Conservation (phyloP, 2,113 vertebrate genomes). For the Taxidea taxus region DNA sequence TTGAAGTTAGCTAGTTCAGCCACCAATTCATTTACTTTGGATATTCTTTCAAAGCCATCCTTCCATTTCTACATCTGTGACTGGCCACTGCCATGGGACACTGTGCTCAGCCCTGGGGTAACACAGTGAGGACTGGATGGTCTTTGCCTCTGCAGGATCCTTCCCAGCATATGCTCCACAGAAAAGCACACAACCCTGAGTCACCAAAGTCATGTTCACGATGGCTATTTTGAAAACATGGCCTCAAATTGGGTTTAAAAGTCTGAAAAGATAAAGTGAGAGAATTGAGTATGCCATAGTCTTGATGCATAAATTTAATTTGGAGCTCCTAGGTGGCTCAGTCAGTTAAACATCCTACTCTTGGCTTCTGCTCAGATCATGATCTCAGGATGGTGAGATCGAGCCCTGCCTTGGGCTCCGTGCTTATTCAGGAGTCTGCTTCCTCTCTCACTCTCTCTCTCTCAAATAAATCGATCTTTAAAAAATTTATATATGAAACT, state of each 20-base stretch:
- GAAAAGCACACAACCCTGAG: background rate
- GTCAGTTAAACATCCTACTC: background rate
- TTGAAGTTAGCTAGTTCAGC: background rate
- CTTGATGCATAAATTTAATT: background rate
- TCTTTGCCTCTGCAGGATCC: background rate
- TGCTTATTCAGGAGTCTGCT: background rate
- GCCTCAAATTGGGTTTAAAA: background rate
- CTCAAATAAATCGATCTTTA: background rate
- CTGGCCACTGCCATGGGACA: background rate
- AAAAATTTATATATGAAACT: background rate
- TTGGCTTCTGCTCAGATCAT: background rate
- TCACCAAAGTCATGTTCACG: background rate
- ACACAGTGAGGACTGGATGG: too few relatives aligned
- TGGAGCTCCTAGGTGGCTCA: background rate
- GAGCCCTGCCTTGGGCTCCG: background rate
- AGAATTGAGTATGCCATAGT: background rate
- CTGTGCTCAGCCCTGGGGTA: background rate
- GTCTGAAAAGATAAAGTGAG: background rate
- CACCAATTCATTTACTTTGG: background rate
- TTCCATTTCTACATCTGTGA: background rate
- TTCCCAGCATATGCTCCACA: background rate
- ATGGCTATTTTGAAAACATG: background rate
- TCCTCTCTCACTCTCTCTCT: background rate
- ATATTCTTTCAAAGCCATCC: background rate
- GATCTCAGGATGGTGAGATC: background rate